phyloP scores from a whole-genome alignment of 2,797 vertebrate species.

The Eulemur coronatus region DNA sequence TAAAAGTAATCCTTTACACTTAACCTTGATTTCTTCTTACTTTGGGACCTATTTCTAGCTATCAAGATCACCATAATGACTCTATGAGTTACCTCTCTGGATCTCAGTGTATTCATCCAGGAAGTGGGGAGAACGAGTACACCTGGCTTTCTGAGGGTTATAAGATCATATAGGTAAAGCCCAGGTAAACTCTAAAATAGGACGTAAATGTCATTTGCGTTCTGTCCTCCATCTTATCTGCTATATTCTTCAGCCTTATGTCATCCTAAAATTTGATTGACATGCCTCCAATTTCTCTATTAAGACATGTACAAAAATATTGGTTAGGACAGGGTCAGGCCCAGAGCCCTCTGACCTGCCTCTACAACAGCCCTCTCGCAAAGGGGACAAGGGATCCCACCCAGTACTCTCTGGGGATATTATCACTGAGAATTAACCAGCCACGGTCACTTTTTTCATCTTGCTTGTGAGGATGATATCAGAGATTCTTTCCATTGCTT shows the following conservation, averaged over 20 bases:
- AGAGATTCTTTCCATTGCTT: neutral
- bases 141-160: neutral
- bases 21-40: slow-evolving; percentile 8
- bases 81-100: neutral
- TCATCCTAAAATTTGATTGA: neutral
- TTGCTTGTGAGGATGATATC: neutral
- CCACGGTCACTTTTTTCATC: neutral
- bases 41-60: neutral
- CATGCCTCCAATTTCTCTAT: neutral
- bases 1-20: neutral
- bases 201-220: neutral
- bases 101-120: neutral
- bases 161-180: neutral
- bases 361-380: neutral
- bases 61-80: neutral
- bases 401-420: neutral
- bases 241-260: neutral
- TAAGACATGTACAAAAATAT: neutral
- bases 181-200: neutral
- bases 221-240: neutral
- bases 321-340: neutral
- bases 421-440: neutral
- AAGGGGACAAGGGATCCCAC: neutral
- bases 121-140: neutral
- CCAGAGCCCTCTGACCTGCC: neutral